These are phyloP conservation scores for Artemia sp. DNA, from an alignment of 2,888 invertebrate species.

Conservation along the genomic window DNA sequence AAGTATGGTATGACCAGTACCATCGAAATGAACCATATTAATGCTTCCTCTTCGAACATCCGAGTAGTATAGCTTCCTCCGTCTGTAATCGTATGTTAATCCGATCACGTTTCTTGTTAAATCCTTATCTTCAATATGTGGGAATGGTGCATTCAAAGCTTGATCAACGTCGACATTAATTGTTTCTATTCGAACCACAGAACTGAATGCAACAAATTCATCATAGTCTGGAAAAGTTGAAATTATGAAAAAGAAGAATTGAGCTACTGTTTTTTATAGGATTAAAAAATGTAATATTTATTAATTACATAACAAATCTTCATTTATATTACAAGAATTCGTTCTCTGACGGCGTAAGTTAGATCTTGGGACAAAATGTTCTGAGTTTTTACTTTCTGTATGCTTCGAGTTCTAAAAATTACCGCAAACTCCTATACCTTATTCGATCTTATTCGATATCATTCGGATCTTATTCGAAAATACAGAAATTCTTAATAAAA, in stretches of 20 bases:
- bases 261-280: not conserved
- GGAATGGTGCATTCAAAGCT: conserved; percentile 57
- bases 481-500: no score
- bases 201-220: conserved; percentile 65
- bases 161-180: conserved; percentile 53
- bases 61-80: conserved; percentile 58
- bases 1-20: conserved; percentile 49
- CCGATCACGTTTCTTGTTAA: conserved; percentile 71
- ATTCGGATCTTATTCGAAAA: no score
- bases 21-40: conserved; percentile 62
- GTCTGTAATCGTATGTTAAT: conserved; percentile 55
- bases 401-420: no score
- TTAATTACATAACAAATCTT: no score
- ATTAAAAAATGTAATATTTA: no score
- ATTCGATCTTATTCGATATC: no score
- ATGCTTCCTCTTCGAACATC: conserved; percentile 74
- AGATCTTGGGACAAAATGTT: no score
- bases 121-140: conserved; percentile 50
- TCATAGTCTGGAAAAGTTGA: conserved; percentile 44
- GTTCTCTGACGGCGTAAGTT: no score
- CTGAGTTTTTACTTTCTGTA: no score
- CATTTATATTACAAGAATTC: no score
- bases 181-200: conserved; percentile 61
- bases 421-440: no score
- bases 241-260: conserved; percentile 17